Conservation (phyloP, 2,888 invertebrate species). For the Drosophila leonis region DNA sequence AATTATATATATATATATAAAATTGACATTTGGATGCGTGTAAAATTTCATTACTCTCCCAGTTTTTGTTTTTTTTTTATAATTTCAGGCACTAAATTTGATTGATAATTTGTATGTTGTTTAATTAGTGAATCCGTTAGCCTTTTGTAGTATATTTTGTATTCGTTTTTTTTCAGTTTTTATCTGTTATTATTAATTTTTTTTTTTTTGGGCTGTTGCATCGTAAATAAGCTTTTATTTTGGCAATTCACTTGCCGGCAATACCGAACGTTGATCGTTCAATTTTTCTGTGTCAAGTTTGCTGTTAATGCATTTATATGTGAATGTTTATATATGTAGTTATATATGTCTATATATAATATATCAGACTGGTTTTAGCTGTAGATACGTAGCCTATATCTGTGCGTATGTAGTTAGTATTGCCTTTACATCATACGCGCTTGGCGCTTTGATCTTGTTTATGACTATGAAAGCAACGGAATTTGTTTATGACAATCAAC, state of each 20-base stretch:
- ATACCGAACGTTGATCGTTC: constrained; percentile 8
- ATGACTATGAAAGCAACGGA: background rate
- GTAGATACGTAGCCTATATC: constrained; percentile 11
- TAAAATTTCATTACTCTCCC: background rate
- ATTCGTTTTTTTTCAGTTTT: background rate
- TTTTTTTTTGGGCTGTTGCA: background rate
- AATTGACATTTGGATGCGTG: background rate
- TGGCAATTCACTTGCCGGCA: constrained; percentile 24
- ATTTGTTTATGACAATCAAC: constrained; percentile 3
- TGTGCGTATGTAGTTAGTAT: constrained; percentile 12
- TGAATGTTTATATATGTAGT: background rate
- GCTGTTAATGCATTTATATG: constrained; percentile 5
- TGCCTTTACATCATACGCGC: constrained; percentile 29
- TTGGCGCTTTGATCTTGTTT: constrained; percentile 18
- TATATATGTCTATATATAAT: background rate
- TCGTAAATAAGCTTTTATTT: constrained; percentile 25
- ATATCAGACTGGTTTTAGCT: constrained; percentile 40
- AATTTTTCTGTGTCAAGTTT: constrained; percentile 68
- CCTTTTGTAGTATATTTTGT: background rate
- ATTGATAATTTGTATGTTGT: background rate
- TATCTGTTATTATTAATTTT: background rate
- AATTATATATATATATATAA: background rate
- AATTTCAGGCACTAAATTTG: background rate
- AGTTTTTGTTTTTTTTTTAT: background rate
- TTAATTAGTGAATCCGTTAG: constrained; percentile 4